Conservation (phyloP, 1,140 invertebrate genomes). For the Choristoneura fumiferana region DNA sequence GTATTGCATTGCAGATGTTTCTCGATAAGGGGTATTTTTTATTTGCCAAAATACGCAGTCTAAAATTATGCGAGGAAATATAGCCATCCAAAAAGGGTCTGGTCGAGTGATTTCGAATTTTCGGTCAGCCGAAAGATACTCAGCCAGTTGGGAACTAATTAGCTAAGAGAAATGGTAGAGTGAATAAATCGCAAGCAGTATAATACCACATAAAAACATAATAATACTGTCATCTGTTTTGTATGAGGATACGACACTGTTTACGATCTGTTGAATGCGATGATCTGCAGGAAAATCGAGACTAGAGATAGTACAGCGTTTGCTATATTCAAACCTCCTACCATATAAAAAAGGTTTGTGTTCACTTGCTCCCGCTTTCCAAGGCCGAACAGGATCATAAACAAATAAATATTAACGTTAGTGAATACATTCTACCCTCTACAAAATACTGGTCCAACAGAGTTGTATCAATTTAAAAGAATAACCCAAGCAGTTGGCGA, state of each 20-base stretch:
- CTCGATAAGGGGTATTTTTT: too few species aligned
- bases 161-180: slow-evolving; percentile 13
- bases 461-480: not conserved
- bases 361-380: slow-evolving; percentile 70
- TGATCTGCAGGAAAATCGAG: slow-evolving; percentile 5
- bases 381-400: slow-evolving; percentile 57
- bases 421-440: slow-evolving; percentile 28
- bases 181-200: not conserved
- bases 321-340: slow-evolving; percentile 62
- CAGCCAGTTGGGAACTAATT: slow-evolving; percentile 11
- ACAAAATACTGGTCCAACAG: not conserved
- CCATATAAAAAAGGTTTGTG: slow-evolving; percentile 67
- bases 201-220: not conserved
- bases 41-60: too few species aligned
- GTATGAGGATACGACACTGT: not conserved
- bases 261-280: not conserved
- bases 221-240: not conserved
- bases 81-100: too few species aligned
- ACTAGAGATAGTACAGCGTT: slow-evolving; percentile 2
- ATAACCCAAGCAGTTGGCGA: not conserved
- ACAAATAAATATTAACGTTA: slow-evolving; percentile 65
- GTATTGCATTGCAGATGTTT: too few species aligned
- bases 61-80: too few species aligned
- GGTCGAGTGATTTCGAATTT: too few species aligned
- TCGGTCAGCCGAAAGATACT: not conserved